Percentiles rank a stretch among this genome's conserved stretches.
Evolutionary conservation across 2,888 invertebrate species (phyloP).

Genomic region (Oscheius sp.): DNA sequence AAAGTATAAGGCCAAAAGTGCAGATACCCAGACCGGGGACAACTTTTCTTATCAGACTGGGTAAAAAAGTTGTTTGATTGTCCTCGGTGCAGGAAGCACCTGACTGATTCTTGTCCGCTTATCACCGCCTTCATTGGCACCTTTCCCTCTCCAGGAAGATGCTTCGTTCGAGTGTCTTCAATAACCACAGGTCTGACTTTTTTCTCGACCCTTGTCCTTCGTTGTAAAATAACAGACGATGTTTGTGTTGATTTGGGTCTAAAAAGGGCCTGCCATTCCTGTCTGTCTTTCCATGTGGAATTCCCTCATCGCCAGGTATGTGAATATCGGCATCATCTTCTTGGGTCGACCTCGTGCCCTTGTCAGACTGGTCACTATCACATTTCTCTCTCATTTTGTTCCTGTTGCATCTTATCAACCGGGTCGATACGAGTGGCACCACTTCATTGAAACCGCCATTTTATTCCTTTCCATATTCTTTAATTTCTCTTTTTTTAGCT

Average conservation of each 20-base stretch:
- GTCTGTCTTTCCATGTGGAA: too few relatives aligned
- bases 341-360: too few relatives aligned
- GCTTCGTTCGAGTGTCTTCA: not conserved
- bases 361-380: too few relatives aligned
- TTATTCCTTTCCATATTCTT: not conserved
- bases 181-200: not conserved
- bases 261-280: too few relatives aligned
- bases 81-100: not conserved
- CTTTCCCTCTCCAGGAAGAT: not conserved
- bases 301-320: too few relatives aligned
- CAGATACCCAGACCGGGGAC: not conserved
- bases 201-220: not conserved
- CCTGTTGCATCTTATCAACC: conserved; percentile 18
- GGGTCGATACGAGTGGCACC: conserved; percentile 28
- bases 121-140: not conserved
- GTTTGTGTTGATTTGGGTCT: too few relatives aligned
- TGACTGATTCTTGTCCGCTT: not conserved
- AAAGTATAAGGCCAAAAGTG: too few relatives aligned
- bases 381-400: not conserved
- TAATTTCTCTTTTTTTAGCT: conserved; percentile 5
- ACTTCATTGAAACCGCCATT: conserved; percentile 13
- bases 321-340: too few relatives aligned
- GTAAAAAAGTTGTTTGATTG: not conserved
- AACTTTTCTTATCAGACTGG: not conserved
- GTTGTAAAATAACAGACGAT: too few relatives aligned